Base-by-base conservation (phyloP, 2,797 vertebrate genomes). In the Buceros bicornis region DNA sequence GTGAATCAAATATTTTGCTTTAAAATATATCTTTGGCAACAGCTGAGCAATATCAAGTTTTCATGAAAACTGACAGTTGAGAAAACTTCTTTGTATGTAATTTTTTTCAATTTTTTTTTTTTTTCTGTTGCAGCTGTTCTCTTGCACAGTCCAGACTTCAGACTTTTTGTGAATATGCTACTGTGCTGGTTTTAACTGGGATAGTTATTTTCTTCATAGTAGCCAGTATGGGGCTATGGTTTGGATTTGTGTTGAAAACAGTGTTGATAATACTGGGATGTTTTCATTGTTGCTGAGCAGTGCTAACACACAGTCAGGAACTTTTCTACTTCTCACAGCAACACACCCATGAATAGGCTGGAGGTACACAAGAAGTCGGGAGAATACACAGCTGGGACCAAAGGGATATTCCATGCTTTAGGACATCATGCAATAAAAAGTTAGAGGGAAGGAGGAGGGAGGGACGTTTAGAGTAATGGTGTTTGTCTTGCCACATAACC, bases 391-490 rank as follows among this genome's bases (percentile, higher is more conserved):
- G 37, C 11, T 2, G 8, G 31, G 24, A 50, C 78, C 19, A 15
- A 70, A 42, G 19, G 28, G 33, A 10, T 62, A 43, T 19, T 10
- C 31, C 6, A 24, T 8, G 48, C 11, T 3, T 18, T 42, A 13
- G 8, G 29, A 17, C 0, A 0, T 26, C 8, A 54, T 69, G 17
- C 25, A 54, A 31, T 26, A 43, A 3, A 72, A 62, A 62, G 10
- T 6, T 43, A 10, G 6, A 13, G 2, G 3, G 28, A 47, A 40
- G 22, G 5, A 53, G 31, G 11, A 57, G 11, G 3, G 5, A 15
- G 20, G 4, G 8, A 24, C 1, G 0, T 67, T n/a, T 3, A 2
- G 25, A 42, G 10, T 22, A 10, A 48, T 35, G 8, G 7, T 0
- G 0, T 64, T 71, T 50, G 4, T 18, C 15, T 77, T 64, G 26